Percentiles rank a stretch among this genome's conserved stretches.
Conservation (phyloP, 92 coral and sea anemone species). For the Palythoa grandiflora region DNA sequence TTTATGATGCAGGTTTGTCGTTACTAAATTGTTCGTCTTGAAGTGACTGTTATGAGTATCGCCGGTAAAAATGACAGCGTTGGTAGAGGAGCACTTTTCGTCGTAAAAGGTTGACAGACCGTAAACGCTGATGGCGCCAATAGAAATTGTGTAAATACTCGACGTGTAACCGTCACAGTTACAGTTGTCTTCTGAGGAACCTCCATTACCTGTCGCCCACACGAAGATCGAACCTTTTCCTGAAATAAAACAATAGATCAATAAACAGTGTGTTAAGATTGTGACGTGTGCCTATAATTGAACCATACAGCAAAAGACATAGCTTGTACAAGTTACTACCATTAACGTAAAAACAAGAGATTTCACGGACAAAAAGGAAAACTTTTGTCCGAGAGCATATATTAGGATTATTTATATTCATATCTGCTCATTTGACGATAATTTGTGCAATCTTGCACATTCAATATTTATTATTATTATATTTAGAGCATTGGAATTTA, state of each 20-base stretch:
- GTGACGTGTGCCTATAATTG: no score
- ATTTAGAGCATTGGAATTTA: no score
- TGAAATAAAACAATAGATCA: background rate
- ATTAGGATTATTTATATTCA: no score
- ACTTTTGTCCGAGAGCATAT: no score
- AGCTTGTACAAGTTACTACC: no score
- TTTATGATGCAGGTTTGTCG: slow-evolving; percentile 68
- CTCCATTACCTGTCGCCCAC: slow-evolving; percentile 93
- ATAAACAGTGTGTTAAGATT: no score
- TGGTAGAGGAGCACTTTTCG: slow-evolving; percentile 78
- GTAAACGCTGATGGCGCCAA: slow-evolving; percentile 73
- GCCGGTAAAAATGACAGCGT: slow-evolving; percentile 86
- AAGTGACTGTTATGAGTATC: slow-evolving; percentile 52
- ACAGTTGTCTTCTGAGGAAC: slow-evolving; percentile 73
- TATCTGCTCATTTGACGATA: no score
- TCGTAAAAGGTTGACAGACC: slow-evolving; percentile 75
- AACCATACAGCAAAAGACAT: no score
- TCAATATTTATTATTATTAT: no score
- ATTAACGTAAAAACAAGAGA: no score
- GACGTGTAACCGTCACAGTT: slow-evolving; percentile 86
- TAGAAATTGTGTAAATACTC: slow-evolving; percentile 82
- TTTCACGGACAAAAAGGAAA: no score
- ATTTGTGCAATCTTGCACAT: no score
- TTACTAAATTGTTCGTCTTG: slow-evolving; percentile 56
- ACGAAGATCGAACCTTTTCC: slow-evolving; percentile 79